phyloP scores from a whole-genome alignment of 2,888 invertebrate species.

The Tiliacea citrago region DNA sequence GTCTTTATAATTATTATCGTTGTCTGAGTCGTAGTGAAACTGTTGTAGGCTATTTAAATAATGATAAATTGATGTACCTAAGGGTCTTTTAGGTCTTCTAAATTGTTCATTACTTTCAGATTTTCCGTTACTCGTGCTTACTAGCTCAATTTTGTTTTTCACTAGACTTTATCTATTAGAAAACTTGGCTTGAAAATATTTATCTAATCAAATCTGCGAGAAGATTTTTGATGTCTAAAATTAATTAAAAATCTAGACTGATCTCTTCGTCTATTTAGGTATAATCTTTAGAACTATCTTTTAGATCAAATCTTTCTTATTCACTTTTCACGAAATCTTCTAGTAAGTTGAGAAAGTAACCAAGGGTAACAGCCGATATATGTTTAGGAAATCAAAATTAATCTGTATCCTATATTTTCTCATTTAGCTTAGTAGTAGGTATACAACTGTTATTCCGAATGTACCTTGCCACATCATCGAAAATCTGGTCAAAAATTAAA shows the following conservation, averaged over 20 bases:
- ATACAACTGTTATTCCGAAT: conserved; percentile 62
- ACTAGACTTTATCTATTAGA: conserved; percentile 47
- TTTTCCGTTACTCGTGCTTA: conserved; percentile 70
- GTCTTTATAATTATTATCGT: conserved; percentile 63
- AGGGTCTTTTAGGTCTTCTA: conserved; percentile 69
- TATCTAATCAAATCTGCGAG: conserved; percentile 47
- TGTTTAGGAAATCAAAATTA: conserved; percentile 48
- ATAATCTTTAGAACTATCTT: conserved; percentile 59
- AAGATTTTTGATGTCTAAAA: conserved; percentile 59
- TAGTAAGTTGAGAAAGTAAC: conserved; percentile 70
- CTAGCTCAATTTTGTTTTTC: conserved; percentile 68
- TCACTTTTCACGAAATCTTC: conserved; percentile 47
- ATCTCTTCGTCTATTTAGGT: conserved; percentile 65
- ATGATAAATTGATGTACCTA: conserved; percentile 75
- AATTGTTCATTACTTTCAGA: conserved; percentile 68
- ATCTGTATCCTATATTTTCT: conserved; percentile 52
- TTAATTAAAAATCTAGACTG: conserved; percentile 64
- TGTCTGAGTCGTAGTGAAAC: conserved; percentile 69
- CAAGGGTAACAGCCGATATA: conserved; percentile 62
- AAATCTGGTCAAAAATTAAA: conserved; percentile 57
- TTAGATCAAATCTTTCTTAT: conserved; percentile 58
- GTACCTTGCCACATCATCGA: conserved; percentile 64
- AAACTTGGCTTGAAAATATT: conserved; percentile 55
- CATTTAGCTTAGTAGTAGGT: conserved; percentile 59
- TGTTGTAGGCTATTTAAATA: conserved; percentile 72